Base-by-base conservation (phyloP, 2,113 vertebrate genomes). In the Rhabdomys dilectus region DNA sequence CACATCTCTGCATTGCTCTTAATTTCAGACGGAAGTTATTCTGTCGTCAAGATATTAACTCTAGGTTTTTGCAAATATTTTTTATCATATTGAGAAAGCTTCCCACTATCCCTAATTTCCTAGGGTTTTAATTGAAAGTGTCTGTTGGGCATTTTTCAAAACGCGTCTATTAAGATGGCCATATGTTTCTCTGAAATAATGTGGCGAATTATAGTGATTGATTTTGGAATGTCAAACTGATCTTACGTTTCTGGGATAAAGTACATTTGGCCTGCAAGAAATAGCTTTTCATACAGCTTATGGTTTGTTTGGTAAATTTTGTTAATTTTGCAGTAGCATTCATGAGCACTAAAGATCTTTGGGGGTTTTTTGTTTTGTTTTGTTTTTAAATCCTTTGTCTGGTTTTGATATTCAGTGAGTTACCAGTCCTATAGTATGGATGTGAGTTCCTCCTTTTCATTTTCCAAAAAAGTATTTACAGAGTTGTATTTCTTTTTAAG, bases 171-270 rank as follows among this genome's bases (percentile, higher is more conserved):
- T 60, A 84, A 78, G 0, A 31, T 85, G 39, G 78, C 90, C 75
- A 84, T 39, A 53, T 77, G 15, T n/a, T 62, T 82, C 88, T 92
- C 77, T 89, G 81, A 88, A 66, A 81, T 8, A 21, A 29, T 93
- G 68, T 85, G 15, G 12, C 89, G 26, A 95, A 48, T 95, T 96
- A 70, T 16, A 89, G 26, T 92, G 66, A 78, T 84, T 66, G 68
- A 72, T 72, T 58, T 72, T 66, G 29, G 48, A 89, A 48, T 81
- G 16, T 89, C 58, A 89, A 24, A 29, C 56, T 34, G 56, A 70
- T 17, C 15, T 76, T 91, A 26, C 48, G 53, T 96, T 96, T 36
- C 62, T 93, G 5, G 21, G 10, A 72, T 81, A 94, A 96, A 64
- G 9, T 62, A 7, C 31, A 72, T 56, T 89, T 94, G 39, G 31